Evolutionary conservation across 2,113 vertebrate genomes (phyloP), one percentile per base, ranked within the genome.

Genomic region (Stegostoma tigrinum): DNA sequence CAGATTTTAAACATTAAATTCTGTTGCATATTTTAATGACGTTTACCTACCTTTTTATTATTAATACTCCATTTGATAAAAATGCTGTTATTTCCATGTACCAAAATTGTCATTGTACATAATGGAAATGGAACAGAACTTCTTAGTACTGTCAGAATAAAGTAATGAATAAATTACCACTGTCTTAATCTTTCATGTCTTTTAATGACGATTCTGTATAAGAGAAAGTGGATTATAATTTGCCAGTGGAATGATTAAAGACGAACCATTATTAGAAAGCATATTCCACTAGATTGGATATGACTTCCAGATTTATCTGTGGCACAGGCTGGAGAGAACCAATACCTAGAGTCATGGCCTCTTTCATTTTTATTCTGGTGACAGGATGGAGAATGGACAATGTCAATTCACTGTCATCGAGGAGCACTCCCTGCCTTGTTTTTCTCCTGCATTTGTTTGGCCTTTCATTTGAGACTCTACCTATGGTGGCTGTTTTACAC

Each of bases 191-290:
- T 95, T 95, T 95, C 94, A 95, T 95, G 67, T 95, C 67, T 95
- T 95, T 72, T 95, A 95, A 95, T 95, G 68, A 68, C 68, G 45
- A 95, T 95, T 75, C 68, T 67, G 42, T 52, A 52, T 52, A 95
- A 95, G 94, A 95, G 68, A 95, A 95, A 95, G 94, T 95, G 94
- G 94, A 95, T 95, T 75, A 95, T 95, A 95, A 95, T 95, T 95
- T 95, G 94, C 94, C 94, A 72, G 45, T 52, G 68, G 42, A 52
- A 95, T 72, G 94, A 95, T 95, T 72, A 95, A 95, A 72, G 94
- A 95, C 24, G 45, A 95, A 72, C 67, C 94, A 72, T 72, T 75
- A 95, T 95, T 72, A 95, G 67, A 95, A 95, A 95, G 67, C 67
- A 95, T 95, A 95, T 95, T 72, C 68, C 38, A 42, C 42, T 95